Conservation (phyloP, 2,113 vertebrate species). For the Apodemus sylvaticus region DNA sequence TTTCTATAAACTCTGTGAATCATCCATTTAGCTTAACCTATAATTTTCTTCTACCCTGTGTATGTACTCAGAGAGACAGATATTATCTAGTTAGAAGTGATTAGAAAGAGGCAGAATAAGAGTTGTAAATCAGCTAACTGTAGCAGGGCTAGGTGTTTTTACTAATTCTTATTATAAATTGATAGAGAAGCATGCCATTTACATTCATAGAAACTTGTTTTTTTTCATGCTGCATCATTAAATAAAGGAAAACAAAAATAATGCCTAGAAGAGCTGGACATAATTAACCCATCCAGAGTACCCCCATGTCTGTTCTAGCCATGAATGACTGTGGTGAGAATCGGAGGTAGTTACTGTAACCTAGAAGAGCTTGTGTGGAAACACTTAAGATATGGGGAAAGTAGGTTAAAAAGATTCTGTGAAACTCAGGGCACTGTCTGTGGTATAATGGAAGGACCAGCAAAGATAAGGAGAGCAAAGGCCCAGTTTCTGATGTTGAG, state of each 20-base stretch:
- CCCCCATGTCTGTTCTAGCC: neutral
- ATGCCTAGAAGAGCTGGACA: neutral
- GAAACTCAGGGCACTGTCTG: neutral
- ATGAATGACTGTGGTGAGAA: neutral
- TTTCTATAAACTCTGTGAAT: conserved; percentile 26
- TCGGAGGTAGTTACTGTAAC: neutral
- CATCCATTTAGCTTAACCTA: neutral
- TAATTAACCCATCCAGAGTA: neutral
- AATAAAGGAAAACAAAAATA: conserved; percentile 2
- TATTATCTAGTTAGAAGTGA: neutral
- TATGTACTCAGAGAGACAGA: neutral
- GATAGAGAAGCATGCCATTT: neutral
- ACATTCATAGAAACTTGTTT: neutral
- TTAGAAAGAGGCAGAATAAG: neutral
- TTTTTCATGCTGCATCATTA: neutral
- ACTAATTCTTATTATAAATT: neutral
- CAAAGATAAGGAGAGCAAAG: neutral
- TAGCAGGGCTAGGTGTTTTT: neutral
- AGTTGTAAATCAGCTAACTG: neutral
- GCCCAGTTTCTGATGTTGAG: neutral
- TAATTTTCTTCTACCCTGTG: neutral
- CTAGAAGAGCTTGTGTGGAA: neutral
- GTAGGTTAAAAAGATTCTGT: neutral
- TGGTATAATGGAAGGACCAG: neutral
- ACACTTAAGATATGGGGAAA: neutral